A percentile compares a stretch with the other conserved stretches of the same genome.
Conservation (phyloP, 2,797 vertebrate species). For the Micrastur ruficollis region DNA sequence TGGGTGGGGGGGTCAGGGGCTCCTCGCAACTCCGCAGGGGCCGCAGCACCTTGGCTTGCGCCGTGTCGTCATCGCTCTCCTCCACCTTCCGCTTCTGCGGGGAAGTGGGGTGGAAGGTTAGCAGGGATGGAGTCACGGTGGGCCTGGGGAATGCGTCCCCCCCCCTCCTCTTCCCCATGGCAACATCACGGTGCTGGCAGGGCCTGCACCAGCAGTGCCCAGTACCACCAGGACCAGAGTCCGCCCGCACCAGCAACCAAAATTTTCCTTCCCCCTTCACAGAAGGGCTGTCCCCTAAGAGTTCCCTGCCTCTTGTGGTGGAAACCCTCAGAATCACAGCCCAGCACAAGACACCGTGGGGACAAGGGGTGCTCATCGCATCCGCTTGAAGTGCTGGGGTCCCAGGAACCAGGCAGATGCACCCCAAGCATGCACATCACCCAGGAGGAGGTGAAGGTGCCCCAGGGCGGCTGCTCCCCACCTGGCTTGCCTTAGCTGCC, state of each 20-base stretch:
- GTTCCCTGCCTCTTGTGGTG: neutral
- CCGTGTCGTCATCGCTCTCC: constrained; percentile 73
- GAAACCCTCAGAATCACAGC: neutral
- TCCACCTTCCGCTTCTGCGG: constrained; percentile 79
- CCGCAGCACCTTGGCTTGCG: constrained; percentile 80
- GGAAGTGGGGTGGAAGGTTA: neutral
- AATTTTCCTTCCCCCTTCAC: neutral
- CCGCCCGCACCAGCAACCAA: neutral
- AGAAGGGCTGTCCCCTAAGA: accelerated
- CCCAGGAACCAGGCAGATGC: neutral
- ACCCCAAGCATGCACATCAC: neutral
- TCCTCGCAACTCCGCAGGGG: constrained; percentile 80
- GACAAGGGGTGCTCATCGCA: neutral
- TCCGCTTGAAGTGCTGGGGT: neutral
- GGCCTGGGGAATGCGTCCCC: neutral
- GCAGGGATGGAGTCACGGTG: accelerated
- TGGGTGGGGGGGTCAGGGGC: constrained; percentile 73
- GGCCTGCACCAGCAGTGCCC: neutral
- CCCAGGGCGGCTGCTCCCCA: neutral
- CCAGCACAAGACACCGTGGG: neutral
- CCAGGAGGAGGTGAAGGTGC: neutral
- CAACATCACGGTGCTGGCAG: accelerated
- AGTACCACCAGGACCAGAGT: neutral
- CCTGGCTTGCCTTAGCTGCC: neutral
- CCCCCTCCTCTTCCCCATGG: neutral